Conservation (phyloP, 2,797 vertebrate species). For the Ammospiza maritima region DNA sequence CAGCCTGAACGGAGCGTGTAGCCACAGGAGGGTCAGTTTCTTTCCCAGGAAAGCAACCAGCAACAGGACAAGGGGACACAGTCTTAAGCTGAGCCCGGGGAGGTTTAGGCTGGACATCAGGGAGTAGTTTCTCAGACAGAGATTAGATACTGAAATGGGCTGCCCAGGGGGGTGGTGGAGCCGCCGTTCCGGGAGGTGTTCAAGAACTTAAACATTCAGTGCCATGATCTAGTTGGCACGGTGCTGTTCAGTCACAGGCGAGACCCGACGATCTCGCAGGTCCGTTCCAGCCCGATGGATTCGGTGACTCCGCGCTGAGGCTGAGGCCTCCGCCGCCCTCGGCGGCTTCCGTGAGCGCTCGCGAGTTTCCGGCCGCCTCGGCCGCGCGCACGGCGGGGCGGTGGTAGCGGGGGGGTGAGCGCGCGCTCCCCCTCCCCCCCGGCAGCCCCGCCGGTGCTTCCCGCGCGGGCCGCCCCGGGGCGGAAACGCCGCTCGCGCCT, state of each 20-base stretch:
- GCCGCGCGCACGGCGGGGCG: background rate
- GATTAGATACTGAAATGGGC: background rate
- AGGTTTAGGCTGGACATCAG: background rate
- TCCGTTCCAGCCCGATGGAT: no score
- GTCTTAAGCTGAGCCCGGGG: background rate
- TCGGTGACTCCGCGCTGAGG: rapidly evolving
- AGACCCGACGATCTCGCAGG: background rate
- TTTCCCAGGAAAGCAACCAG: background rate
- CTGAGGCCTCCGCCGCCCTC: background rate
- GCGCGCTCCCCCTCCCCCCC: no score
- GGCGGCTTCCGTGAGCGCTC: background rate
- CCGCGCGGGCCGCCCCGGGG: background rate
- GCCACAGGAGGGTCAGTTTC: rapidly evolving
- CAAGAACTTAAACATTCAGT: background rate
- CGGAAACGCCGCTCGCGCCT: constrained; percentile 22
- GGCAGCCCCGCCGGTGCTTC: background rate
- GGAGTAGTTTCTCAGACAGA: background rate
- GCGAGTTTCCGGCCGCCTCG: background rate
- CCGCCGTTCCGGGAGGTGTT: background rate
- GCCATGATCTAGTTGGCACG: background rate
- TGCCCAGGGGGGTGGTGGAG: no score
- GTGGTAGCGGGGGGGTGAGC: background rate
- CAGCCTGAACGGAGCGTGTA: background rate
- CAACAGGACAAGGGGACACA: background rate
- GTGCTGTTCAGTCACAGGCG: background rate